A percentile compares a stretch with the other conserved stretches of the same genome.
Conservation (phyloP, 2,797 vertebrate species). For the Botia almorhae region DNA sequence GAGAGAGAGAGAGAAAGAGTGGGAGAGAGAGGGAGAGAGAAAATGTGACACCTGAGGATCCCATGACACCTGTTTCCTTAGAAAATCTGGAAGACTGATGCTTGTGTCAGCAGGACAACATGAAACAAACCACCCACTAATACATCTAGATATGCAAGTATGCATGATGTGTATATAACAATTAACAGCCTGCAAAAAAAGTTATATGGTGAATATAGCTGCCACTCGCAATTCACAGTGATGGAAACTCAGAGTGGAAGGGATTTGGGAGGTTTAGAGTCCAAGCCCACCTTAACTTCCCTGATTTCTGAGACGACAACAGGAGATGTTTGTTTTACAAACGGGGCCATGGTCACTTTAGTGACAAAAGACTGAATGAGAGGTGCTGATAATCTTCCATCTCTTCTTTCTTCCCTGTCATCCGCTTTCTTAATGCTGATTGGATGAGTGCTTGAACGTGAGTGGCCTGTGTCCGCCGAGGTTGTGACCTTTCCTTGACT, state of each 20-base stretch:
- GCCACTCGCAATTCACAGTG: no score
- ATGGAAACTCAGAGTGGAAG: not conserved
- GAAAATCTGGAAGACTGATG: conserved; percentile 80
- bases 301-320: not conserved
- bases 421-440: conserved; percentile 65
- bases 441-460: conserved; percentile 54
- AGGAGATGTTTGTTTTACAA: conserved; percentile 12
- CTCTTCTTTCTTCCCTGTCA: conserved; percentile 43
- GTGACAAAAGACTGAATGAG: conserved; percentile 42
- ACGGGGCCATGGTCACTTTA: conserved; percentile 25
- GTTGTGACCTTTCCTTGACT: conserved; percentile 69
- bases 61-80: conserved; percentile 78
- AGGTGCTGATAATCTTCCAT: conserved; percentile 51
- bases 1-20: conserved; percentile 21
- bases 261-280: not conserved
- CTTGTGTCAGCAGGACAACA: not conserved
- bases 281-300: conserved; percentile 36
- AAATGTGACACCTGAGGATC: conserved; percentile 82
- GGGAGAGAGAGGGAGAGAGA: not conserved
- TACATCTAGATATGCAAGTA: not conserved
- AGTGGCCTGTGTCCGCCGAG: conserved; percentile 66
- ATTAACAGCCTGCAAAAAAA: no score
- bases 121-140: not conserved
- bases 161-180: no score
- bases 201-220: not conserved